Conservation (phyloP, 2,888 invertebrate species). For the Hesperia comma region DNA sequence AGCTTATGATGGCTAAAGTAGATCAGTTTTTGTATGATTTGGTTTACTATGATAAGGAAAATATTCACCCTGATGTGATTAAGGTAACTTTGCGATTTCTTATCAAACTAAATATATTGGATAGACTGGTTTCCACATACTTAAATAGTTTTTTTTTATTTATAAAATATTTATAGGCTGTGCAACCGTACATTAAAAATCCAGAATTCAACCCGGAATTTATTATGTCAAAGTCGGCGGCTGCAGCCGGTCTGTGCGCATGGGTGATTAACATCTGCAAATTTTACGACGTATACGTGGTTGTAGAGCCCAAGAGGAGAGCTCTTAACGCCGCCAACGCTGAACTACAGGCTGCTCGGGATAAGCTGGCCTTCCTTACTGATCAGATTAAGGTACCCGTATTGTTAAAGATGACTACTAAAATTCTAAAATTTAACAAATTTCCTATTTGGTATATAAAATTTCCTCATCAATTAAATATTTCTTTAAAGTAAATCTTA, state of each 20-base stretch:
- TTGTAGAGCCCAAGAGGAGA: slow-evolving; percentile 95
- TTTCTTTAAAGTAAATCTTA: slow-evolving; percentile 4
- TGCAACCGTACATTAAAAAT: slow-evolving; percentile 85
- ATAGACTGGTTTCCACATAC: no score
- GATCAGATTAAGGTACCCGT: slow-evolving; percentile 84
- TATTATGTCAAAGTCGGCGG: slow-evolving; percentile 92
- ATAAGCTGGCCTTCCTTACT: slow-evolving; percentile 90
- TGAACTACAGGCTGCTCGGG: slow-evolving; percentile 91
- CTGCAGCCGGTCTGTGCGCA: slow-evolving; percentile 96
- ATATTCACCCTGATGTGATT: slow-evolving; percentile 93
- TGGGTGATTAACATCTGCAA: slow-evolving; percentile 97
- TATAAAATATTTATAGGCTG: slow-evolving; percentile 59
- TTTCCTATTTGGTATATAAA: no score
- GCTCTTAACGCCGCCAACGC: slow-evolving; percentile 94
- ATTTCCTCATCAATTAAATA: not conserved
- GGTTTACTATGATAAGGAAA: slow-evolving; percentile 95
- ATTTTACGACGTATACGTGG: slow-evolving; percentile 95
- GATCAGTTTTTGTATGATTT: slow-evolving; percentile 93
- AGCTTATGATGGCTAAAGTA: slow-evolving; percentile 93
- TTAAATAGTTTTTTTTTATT: not conserved
- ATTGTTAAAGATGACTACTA: no score
- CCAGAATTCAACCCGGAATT: slow-evolving; percentile 93
- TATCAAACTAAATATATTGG: no score
- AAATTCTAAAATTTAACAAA: no score
- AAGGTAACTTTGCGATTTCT: slow-evolving; percentile 84